These are phyloP conservation scores for Antennarius striatus DNA, from an alignment of 2,113 vertebrate genomes.

Conservation along the genomic window DNA sequence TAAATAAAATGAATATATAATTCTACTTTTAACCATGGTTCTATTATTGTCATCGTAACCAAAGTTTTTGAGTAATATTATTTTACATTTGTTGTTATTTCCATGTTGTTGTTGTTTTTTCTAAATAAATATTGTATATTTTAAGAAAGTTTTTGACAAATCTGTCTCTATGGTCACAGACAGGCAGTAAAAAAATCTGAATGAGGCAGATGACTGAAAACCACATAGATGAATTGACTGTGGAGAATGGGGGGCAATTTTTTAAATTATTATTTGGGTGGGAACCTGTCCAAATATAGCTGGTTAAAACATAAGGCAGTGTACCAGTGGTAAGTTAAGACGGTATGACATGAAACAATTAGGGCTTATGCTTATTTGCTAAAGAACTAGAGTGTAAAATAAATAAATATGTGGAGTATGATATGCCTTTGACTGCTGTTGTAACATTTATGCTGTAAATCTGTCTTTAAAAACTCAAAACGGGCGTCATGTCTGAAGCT, in stretches of 20 bases:
- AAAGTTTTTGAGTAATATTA: conserved; percentile 52
- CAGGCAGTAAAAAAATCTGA: not conserved
- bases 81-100: conserved; percentile 49
- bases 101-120: conserved; percentile 65
- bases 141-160: conserved; percentile 30
- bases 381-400: no score
- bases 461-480: not conserved
- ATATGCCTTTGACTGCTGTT: no score
- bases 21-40: conserved; percentile 79
- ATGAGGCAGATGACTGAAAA: not conserved
- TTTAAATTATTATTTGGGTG: no score
- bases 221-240: not conserved
- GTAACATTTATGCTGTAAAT: no score
- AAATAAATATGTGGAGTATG: no score
- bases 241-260: not conserved
- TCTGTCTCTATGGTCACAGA: not conserved
- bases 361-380: no score
- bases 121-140: conserved; percentile 77
- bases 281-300: no score
- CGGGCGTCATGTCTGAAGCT: not conserved
- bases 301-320: no score
- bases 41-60: conserved; percentile 77
- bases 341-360: no score
- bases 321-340: no score
- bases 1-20: conserved; percentile 46